Conservation (phyloP, 2,888 invertebrate genomes). For the Drosophila peninsularis region DNA sequence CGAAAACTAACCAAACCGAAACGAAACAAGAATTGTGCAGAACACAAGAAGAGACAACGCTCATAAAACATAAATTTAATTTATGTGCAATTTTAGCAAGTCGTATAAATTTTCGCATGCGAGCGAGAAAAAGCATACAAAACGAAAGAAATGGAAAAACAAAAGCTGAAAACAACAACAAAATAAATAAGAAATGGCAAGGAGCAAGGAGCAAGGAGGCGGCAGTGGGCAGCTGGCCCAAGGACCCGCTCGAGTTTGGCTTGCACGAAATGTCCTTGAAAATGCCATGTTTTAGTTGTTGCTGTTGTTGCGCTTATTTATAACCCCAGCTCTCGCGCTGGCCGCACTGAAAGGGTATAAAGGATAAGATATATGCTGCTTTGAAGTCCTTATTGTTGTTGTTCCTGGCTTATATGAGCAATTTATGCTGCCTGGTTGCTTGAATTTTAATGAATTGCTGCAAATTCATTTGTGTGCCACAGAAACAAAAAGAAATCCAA, state of each 20-base stretch:
- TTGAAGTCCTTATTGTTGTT: conserved; percentile 42
- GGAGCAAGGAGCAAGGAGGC: too few species aligned
- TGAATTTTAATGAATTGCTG: conserved; percentile 76
- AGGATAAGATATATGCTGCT: conserved; percentile 53
- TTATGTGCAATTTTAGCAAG: conserved; percentile 81
- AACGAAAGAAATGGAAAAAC: conserved; percentile 11
- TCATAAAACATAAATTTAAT: conserved; percentile 81
- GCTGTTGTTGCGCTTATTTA: conserved; percentile 60
- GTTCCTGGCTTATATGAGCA: conserved; percentile 51
- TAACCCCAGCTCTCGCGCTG: conserved; percentile 46
- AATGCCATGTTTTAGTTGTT: conserved; percentile 54
- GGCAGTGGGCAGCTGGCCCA: conserved; percentile 63
- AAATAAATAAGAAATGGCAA: conserved; percentile 57
- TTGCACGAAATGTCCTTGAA: conserved; percentile 72
- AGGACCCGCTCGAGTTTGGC: conserved; percentile 36
- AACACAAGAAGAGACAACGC: conserved; percentile 69
- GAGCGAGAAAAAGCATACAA: conserved; percentile 45
- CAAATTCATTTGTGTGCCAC: conserved; percentile 66
- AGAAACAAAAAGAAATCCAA: neutral
- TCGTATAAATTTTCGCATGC: conserved; percentile 74
- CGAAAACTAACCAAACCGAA: conserved; percentile 29
- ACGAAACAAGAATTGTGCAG: conserved; percentile 29
- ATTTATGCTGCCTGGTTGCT: conserved; percentile 55
- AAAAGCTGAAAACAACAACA: conserved; percentile 17
- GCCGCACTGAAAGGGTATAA: conserved; percentile 65